Base-by-base conservation (phyloP, 2,797 vertebrate genomes). In the Lepus townsendii region DNA sequence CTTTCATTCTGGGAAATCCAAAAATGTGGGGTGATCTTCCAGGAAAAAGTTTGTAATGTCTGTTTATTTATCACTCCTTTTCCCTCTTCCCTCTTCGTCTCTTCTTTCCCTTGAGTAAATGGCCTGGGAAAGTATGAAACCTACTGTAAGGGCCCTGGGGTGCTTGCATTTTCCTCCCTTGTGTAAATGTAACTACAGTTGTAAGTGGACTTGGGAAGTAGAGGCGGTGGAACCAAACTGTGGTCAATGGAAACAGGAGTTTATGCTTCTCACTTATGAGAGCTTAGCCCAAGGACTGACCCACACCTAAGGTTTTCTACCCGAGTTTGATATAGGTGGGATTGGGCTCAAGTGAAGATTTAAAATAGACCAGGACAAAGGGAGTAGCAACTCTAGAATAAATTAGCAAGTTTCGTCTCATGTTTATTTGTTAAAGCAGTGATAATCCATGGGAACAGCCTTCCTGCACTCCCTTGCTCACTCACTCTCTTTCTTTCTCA, bases 11-110 rank as follows among this genome's bases (percentile, higher is more conserved):
- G 94, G 72, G 5, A 0, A 96, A 91, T 93, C 80, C 91, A 88
- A 94, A 92, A 90, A 96, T 84, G 57, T 50, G 73, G 38, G 54
- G 89, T 96, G 83, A 26, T 6, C 42, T 95, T 90, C 83, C 71
- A 96, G 91, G 12, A 75, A 69, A 66, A 83, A 83, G 72, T 22
- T 16, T 32, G 11, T 83, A 54, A 50, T 6, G 8, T 77, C 62
- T 63, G 0, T 68, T 78, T 88, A 52, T 75, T 79, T 90, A 52
- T 76, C 69, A 52, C 26, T 85, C 16, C 19, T 63, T 75, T 50
- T 47, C 71, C 73, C 32, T 68, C 52, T 47, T 85, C 7, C 22
- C 3, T 14, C 20, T 65, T 82, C 80, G 76, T 82, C 72, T n/a
- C 16, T 22, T 50, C 16, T 12, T 92, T 90, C 95, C 85, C 60